Evolutionary conservation across 1,140 invertebrate genomes (phyloP).

Genomic region (Saccostrea glomerata): DNA sequence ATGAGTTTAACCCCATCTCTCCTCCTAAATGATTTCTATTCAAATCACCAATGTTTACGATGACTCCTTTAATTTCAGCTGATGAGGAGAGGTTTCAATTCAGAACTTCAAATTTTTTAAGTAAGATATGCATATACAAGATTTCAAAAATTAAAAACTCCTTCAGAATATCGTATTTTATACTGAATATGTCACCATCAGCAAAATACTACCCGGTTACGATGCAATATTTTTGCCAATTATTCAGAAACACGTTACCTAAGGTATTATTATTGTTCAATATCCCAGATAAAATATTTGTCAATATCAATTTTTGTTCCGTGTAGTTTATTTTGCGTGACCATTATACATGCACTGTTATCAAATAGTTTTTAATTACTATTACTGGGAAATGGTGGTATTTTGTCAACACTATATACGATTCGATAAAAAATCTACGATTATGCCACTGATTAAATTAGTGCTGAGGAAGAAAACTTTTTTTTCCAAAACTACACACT

Average conservation of each 20-base stretch:
- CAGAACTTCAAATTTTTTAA: too few species aligned
- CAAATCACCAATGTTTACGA: background rate
- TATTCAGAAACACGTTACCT: too few species aligned
- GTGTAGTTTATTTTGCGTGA: background rate
- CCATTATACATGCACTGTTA: background rate
- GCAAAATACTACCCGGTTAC: too few species aligned
- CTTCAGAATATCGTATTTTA: too few species aligned
- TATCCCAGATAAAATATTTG: too few species aligned
- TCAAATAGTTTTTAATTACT: constrained; percentile 11
- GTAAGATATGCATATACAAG: too few species aligned
- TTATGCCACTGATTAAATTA: background rate
- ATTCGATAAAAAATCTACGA: background rate
- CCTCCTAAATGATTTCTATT: constrained; percentile 25
- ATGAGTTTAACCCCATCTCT: background rate
- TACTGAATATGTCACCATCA: too few species aligned
- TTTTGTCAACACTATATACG: background rate
- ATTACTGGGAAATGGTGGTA: background rate
- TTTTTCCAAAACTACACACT: too few species aligned
- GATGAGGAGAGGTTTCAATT: background rate
- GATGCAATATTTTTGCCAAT: too few species aligned
- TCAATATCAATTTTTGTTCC: background rate
- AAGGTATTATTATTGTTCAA: too few species aligned
- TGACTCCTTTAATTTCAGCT: background rate
- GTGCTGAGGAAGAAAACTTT: too few species aligned
- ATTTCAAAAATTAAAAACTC: too few species aligned